phyloP scores from a whole-genome alignment of 2,797 vertebrate genomes.

The Cottoperca gobio region DNA sequence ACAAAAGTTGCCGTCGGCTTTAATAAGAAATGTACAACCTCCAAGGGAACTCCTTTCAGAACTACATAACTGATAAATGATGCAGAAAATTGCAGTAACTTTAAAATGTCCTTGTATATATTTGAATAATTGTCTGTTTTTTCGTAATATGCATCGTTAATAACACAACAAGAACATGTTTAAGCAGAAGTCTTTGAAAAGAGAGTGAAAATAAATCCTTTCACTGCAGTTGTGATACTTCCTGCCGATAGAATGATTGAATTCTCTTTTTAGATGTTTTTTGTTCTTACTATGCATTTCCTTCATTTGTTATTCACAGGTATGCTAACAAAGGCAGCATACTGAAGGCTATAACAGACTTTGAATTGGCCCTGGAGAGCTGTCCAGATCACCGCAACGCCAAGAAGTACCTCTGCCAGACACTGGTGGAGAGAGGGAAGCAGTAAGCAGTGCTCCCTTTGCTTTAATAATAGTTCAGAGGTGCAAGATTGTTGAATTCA shows the following conservation, averaged over 20 bases:
- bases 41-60: background rate
- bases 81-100: background rate
- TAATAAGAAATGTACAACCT: background rate
- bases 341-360: constrained; percentile 94
- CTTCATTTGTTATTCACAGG: constrained; percentile 70
- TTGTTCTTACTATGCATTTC: background rate
- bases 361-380: constrained; percentile 92
- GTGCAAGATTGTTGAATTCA: background rate
- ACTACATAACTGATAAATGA: background rate
- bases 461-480: background rate
- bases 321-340: constrained; percentile 97
- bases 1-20: background rate
- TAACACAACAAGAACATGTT: background rate
- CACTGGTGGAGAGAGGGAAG: constrained; percentile 94
- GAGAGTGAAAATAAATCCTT: background rate
- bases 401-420: constrained; percentile 98
- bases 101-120: background rate
- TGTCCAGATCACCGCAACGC: constrained; percentile 96
- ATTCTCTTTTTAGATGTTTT: background rate
- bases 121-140: background rate
- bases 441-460: constrained; percentile 87
- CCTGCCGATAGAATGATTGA: background rate
- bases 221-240: no score
- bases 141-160: background rate
- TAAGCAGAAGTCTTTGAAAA: background rate